A percentile compares a stretch with the other conserved stretches of the same genome.
These are phyloP conservation scores for Crioceris asparagi DNA, from an alignment of 2,888 invertebrate species.

Conservation along the genomic window DNA sequence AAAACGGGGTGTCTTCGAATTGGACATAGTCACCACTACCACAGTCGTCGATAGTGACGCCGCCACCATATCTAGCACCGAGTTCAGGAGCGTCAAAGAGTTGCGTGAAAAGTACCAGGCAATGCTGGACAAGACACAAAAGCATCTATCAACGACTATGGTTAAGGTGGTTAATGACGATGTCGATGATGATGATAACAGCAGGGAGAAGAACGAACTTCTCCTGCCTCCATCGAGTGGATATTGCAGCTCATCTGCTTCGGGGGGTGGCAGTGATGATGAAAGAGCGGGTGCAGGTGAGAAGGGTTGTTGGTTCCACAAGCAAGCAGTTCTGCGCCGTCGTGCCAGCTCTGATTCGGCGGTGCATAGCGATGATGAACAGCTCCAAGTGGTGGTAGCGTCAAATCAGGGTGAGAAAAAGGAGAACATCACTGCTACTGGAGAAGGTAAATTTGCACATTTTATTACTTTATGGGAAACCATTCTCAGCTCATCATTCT, in stretches of 20 bases:
- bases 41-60: no score
- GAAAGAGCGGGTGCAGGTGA: no score
- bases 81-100: slow-evolving; percentile 32
- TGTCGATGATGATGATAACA: slow-evolving; percentile 2
- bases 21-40: slow-evolving; percentile 13
- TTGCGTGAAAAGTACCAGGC: slow-evolving; percentile 30
- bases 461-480: no score
- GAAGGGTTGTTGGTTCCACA: slow-evolving; percentile 19
- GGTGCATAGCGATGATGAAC: slow-evolving; percentile 41
- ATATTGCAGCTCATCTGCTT: slow-evolving; percentile 33
- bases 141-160: no score
- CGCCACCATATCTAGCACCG: slow-evolving; percentile 16
- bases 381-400: slow-evolving; percentile 5
- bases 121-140: slow-evolving; percentile 29
- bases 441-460: no score
- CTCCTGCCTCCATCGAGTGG: slow-evolving; percentile 33
- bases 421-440: no score
- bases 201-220: slow-evolving; percentile 17
- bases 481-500: no score
- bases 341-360: slow-evolving; percentile 45
- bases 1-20: slow-evolving; percentile 31
- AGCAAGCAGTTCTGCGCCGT: slow-evolving; percentile 29
- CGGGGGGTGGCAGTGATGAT: slow-evolving; percentile 34
- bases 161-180: slow-evolving; percentile 15
- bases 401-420: slow-evolving; percentile 23